phyloP scores from a whole-genome alignment of 2,113 vertebrate genomes.

The Antennarius striatus region DNA sequence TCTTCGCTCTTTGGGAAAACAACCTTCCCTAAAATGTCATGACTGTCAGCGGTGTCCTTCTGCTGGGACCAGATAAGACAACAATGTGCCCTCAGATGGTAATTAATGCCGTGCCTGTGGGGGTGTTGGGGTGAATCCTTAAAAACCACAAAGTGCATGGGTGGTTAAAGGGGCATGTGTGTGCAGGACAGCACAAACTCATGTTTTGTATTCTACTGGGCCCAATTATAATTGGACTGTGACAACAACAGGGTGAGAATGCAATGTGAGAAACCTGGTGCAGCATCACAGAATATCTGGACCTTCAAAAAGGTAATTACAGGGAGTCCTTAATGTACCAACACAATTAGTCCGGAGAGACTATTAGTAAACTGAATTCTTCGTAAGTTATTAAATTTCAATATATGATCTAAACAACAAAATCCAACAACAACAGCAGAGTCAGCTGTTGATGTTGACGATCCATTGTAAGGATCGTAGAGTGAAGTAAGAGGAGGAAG shows the following conservation, averaged over 20 bases:
- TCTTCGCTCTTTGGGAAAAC: slow-evolving; percentile 54
- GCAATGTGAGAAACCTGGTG: slow-evolving; percentile 11
- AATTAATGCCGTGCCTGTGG: slow-evolving; percentile 57
- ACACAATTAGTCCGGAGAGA: no score
- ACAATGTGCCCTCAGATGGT: slow-evolving; percentile 54
- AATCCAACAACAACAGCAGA: no score
- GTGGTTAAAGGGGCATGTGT: slow-evolving; percentile 5
- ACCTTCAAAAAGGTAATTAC: neutral
- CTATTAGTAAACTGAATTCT: no score
- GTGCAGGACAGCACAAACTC: neutral
- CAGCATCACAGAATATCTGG: neutral
- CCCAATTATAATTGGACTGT: slow-evolving; percentile 40
- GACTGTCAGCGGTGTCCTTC: slow-evolving; percentile 42
- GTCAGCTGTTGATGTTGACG: no score
- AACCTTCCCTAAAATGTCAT: slow-evolving; percentile 61
- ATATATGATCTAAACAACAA: no score
- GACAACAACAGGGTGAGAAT: neutral
- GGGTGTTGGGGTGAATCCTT: slow-evolving; percentile 40
- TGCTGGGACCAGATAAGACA: slow-evolving; percentile 63
- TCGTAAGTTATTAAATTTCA: no score
- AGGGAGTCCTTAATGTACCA: no score
- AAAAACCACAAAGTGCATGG: slow-evolving; percentile 36
- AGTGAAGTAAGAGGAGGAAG: no score
- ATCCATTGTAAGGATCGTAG: no score
- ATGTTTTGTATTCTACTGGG: slow-evolving; percentile 39